Conservation (phyloP, 2,113 vertebrate genomes). For the Pantherophis guttatus region DNA sequence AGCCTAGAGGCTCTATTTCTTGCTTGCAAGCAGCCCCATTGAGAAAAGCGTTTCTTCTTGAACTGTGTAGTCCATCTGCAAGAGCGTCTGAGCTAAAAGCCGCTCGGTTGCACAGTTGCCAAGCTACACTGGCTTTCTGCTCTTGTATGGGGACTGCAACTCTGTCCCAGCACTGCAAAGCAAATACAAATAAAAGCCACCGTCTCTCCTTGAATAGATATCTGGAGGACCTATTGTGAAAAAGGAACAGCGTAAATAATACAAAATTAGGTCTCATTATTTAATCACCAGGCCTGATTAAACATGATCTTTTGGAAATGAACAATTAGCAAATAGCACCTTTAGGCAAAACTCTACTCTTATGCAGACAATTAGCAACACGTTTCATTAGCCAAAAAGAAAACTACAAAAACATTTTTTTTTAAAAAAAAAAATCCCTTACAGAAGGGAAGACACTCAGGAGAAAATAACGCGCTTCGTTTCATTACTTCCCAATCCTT, state of each 20-base stretch:
- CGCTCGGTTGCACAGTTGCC: background rate
- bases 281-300: constrained; percentile 28
- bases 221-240: background rate
- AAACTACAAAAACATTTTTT: background rate
- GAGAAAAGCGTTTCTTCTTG: background rate
- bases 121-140: background rate
- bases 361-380: background rate
- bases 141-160: background rate
- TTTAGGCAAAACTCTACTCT: constrained; percentile 28
- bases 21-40: background rate
- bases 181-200: background rate
- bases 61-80: background rate
- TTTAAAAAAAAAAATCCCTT: background rate
- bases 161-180: background rate
- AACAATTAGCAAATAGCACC: constrained; percentile 30
- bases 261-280: constrained; percentile 26
- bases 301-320: constrained; percentile 27
- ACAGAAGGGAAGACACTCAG: background rate
- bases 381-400: background rate
- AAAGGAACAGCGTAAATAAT: constrained; percentile 17
- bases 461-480: background rate
- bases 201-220: background rate
- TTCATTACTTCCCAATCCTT: background rate
- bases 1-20: background rate
- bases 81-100: background rate